Conservation (phyloP, 2,797 vertebrate genomes). For the Chiloscyllium punctatum region DNA sequence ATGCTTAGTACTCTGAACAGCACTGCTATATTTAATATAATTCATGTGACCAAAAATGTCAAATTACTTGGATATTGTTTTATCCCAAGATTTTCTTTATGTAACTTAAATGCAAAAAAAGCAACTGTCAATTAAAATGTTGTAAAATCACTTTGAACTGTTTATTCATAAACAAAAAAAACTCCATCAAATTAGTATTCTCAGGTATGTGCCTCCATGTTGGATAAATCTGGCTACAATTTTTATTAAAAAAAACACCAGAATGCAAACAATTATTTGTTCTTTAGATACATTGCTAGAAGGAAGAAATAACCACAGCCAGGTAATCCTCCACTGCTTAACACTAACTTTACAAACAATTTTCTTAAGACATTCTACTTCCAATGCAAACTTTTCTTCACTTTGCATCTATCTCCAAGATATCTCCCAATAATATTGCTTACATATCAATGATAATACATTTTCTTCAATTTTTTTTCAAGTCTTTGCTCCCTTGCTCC, state of each 20-base stretch:
- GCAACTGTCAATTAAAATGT: neutral
- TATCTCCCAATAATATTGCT: neutral
- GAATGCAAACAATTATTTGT: neutral
- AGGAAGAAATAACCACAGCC: neutral
- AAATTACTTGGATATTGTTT: neutral
- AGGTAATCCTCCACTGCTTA: neutral
- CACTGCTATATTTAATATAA: neutral
- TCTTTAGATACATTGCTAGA: neutral
- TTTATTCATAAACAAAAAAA: conserved; percentile 1
- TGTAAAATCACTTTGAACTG: conserved; percentile 2
- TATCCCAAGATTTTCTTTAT: neutral
- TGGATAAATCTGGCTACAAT: neutral
- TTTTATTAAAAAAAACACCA: neutral
- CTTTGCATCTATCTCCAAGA: neutral
- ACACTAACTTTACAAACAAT: too few species aligned
- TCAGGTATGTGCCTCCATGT: neutral
- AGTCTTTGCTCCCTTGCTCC: neutral
- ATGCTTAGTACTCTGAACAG: neutral
- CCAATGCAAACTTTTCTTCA: neutral
- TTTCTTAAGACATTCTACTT: neutral
- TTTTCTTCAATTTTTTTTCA: neutral
- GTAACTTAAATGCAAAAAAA: neutral
- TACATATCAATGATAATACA: neutral
- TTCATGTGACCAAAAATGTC: neutral
- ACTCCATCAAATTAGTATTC: neutral